A percentile compares a stretch with the other conserved stretches of the same genome.
Evolutionary conservation across 2,888 invertebrate genomes (phyloP).

Genomic region (Drosophila paranaensis): DNA sequence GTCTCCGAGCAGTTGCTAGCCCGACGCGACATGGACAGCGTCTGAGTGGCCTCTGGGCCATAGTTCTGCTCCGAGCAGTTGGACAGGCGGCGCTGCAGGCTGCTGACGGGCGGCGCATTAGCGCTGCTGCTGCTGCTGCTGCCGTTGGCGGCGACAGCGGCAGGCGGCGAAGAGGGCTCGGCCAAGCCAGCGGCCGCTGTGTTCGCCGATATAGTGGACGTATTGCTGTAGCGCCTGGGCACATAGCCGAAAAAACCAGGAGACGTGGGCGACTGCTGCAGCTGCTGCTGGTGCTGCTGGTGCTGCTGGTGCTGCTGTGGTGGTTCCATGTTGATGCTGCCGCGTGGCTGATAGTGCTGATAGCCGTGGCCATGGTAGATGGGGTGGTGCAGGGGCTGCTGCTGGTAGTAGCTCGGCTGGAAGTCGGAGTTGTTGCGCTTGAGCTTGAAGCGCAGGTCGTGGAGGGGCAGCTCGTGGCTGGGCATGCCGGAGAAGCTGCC

Average conservation of each 20-base stretch:
- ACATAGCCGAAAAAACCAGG: constrained; percentile 80
- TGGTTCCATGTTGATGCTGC: constrained; percentile 61
- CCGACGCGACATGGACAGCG: constrained; percentile 77
- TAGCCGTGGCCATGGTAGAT: constrained; percentile 64
- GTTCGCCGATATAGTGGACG: constrained; percentile 85
- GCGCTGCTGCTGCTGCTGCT: constrained; percentile 38
- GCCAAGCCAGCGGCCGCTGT: constrained; percentile 68
- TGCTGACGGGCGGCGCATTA: constrained; percentile 48
- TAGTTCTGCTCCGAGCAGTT: constrained; percentile 84
- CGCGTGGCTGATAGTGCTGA: constrained; percentile 75
- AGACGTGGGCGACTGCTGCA: constrained; percentile 54
- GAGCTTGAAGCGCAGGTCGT: constrained; percentile 81
- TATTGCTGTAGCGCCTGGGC: constrained; percentile 88
- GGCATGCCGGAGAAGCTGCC: constrained; percentile 85
- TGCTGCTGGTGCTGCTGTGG: no score
- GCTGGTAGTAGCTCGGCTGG: constrained; percentile 82
- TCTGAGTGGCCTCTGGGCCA: constrained; percentile 50
- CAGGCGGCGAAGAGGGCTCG: constrained; percentile 51
- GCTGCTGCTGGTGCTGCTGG: no score
- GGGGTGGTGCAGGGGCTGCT: constrained; percentile 41
- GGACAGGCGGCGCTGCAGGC: constrained; percentile 81
- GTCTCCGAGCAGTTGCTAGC: constrained; percentile 83
- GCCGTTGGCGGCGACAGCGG: constrained; percentile 44
- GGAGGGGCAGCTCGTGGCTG: constrained; percentile 78
- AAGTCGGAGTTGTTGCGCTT: constrained; percentile 84